Evolutionary conservation across 2,888 invertebrate species (phyloP).

Genomic region (Rhodophaea formosa): DNA sequence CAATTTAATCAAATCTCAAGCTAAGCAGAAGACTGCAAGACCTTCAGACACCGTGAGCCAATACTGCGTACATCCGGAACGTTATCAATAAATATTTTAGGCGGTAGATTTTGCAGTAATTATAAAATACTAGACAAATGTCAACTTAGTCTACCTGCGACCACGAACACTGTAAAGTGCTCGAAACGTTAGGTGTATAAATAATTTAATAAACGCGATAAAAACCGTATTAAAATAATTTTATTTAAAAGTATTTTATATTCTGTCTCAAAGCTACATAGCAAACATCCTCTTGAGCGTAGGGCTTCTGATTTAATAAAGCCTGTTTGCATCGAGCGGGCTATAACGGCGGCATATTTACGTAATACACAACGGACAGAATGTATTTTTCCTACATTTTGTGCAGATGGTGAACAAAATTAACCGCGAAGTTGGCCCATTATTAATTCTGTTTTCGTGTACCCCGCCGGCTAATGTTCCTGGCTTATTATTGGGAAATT

Average conservation of each 20-base stretch:
- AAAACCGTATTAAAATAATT: too few species aligned
- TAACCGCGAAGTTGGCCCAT: slow-evolving; percentile 69
- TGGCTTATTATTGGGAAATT: slow-evolving; percentile 75
- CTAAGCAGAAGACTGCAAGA: too few species aligned
- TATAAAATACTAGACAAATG: too few species aligned
- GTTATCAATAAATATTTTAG: too few species aligned
- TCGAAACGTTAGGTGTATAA: not conserved
- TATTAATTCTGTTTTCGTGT: slow-evolving; percentile 76
- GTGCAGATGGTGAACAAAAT: slow-evolving; percentile 65
- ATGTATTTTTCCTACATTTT: slow-evolving; percentile 58
- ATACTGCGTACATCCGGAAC: too few species aligned
- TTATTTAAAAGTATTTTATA: slow-evolving; percentile 4
- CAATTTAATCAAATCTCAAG: too few species aligned
- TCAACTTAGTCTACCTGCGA: too few species aligned
- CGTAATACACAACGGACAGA: slow-evolving; percentile 47
- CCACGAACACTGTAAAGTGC: too few species aligned
- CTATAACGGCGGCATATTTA: slow-evolving; percentile 57
- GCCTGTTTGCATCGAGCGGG: slow-evolving; percentile 35
- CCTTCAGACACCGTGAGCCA: too few species aligned
- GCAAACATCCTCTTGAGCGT: slow-evolving; percentile 17
- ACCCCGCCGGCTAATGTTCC: slow-evolving; percentile 66
- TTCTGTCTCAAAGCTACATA: slow-evolving; percentile 6
- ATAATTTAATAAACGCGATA: not conserved
- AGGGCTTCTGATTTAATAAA: slow-evolving; percentile 40
- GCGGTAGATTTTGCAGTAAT: too few species aligned